These are phyloP conservation scores for Nephrotoma guestfalica DNA, from an alignment of 2,888 invertebrate genomes.

Conservation along the genomic window DNA sequence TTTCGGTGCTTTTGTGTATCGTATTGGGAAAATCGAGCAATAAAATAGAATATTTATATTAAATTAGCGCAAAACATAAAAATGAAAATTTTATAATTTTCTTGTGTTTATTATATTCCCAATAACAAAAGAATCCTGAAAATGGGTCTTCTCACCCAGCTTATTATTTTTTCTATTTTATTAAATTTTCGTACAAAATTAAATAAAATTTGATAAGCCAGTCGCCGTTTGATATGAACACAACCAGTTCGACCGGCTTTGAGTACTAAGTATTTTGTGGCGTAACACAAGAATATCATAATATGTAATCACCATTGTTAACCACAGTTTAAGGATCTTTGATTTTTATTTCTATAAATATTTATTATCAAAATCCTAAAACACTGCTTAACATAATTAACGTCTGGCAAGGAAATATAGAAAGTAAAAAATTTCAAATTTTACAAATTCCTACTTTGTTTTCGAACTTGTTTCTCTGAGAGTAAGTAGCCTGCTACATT, in stretches of 20 bases:
- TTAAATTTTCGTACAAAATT: not conserved
- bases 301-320: not conserved
- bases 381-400: too few species aligned
- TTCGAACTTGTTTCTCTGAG: too few species aligned
- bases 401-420: too few species aligned
- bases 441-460: too few species aligned
- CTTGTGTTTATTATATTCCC: not conserved
- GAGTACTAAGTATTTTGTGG: not conserved
- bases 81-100: not conserved
- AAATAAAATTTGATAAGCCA: not conserved
- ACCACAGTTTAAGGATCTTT: too few species aligned
- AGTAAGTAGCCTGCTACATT: too few species aligned
- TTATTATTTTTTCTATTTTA: not conserved
- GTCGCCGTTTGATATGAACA: not conserved
- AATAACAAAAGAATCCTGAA: not conserved
- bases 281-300: not conserved
- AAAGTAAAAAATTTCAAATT: too few species aligned
- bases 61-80: not conserved
- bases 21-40: not conserved
- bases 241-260: not conserved
- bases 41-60: not conserved
- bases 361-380: too few species aligned
- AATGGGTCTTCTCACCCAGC: not conserved
- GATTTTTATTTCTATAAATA: too few species aligned
- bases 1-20: not conserved